Percentiles rank a stretch among this genome's conserved stretches.
Conservation (phyloP, 2,113 vertebrate genomes). For the Chionodraco myersi region DNA sequence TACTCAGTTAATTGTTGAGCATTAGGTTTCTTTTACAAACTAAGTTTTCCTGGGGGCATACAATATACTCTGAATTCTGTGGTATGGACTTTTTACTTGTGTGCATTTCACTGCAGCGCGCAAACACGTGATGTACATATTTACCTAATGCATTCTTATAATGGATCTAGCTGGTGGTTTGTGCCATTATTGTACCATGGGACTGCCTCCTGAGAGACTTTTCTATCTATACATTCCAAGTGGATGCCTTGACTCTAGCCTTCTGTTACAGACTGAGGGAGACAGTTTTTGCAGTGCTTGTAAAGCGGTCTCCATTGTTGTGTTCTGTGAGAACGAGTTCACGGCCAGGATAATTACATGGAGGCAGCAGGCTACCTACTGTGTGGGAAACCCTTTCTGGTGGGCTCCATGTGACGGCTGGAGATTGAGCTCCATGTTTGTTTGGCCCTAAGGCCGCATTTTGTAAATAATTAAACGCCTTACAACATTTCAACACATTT, state of each 20-base stretch:
- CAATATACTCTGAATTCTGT: slow-evolving; percentile 21
- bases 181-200: slow-evolving; percentile 61
- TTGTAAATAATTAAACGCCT: slow-evolving; percentile 30
- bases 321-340: slow-evolving; percentile 36
- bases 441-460: slow-evolving; percentile 57
- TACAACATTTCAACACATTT: slow-evolving; percentile 66
- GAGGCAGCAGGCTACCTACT: slow-evolving; percentile 53
- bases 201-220: slow-evolving; percentile 77
- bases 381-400: slow-evolving; percentile 39
- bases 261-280: slow-evolving; percentile 53
- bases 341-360: slow-evolving; percentile 15
- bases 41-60: background rate
- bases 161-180: slow-evolving; percentile 42
- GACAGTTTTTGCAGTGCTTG: slow-evolving; percentile 44
- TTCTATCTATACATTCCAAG: slow-evolving; percentile 84
- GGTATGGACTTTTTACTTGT: slow-evolving; percentile 32
- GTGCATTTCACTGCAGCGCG: slow-evolving; percentile 43
- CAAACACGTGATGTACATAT: slow-evolving; percentile 68
- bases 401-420: slow-evolving; percentile 44
- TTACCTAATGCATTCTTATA: slow-evolving; percentile 53
- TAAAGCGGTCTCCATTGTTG: slow-evolving; percentile 27
- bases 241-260: slow-evolving; percentile 78
- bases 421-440: slow-evolving; percentile 42
- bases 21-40: background rate
- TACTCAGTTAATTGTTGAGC: background rate